Percentiles rank a stretch among this genome's conserved stretches.
Conservation (phyloP, 2,888 invertebrate species). For the Dynastes hyllus region DNA sequence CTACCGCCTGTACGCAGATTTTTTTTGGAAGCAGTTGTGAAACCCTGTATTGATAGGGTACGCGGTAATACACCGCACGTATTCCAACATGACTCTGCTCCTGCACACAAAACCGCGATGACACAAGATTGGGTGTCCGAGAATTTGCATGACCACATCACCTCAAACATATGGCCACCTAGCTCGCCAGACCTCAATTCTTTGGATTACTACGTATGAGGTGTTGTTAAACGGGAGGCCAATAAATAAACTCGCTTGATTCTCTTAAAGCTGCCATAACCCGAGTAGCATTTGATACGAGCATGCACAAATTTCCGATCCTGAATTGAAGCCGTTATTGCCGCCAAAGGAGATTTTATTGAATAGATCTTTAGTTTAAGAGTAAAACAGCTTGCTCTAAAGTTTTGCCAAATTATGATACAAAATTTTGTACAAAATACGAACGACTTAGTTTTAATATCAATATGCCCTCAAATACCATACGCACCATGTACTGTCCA, state of each 20-base stretch:
- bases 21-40: not conserved
- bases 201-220: not conserved
- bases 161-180: not conserved
- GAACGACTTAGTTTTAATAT: no score
- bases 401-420: no score
- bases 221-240: not conserved
- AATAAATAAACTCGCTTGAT: not conserved
- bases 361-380: not conserved
- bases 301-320: not conserved
- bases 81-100: not conserved
- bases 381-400: no score
- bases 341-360: not conserved
- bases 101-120: not conserved
- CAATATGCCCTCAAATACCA: no score
- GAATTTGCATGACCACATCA: not conserved
- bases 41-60: not conserved
- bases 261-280: not conserved
- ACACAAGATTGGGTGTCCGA: not conserved
- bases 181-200: not conserved
- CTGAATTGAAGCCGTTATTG: not conserved
- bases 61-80: not conserved
- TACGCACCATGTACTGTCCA: no score
- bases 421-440: no score
- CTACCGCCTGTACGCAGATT: not conserved
- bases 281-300: not conserved